Base-by-base conservation (phyloP, 2,888 invertebrate genomes). In the Sylvicola fuscatus region DNA sequence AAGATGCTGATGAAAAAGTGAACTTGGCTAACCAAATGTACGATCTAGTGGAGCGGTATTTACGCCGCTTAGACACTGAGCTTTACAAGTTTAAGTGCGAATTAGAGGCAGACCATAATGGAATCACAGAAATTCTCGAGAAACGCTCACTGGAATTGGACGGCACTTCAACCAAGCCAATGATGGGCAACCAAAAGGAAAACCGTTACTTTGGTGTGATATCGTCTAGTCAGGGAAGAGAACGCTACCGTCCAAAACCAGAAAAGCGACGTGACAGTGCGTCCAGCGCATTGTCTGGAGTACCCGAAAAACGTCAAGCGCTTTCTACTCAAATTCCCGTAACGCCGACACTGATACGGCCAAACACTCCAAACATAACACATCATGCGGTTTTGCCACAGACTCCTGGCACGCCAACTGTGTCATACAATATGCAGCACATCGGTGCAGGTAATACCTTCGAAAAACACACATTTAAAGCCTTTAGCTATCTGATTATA, bases 31-130 rank as follows among this genome's bases (percentile, higher is more conserved):
- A 80, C 56, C 84, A 87, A 58, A 84, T 93, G 70, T 83, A 89
- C 56, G 93, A 95, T 50, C 64, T 93, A 48, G 90, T 95, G 37
- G 89, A 92, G 51, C 72, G 90, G 51, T 93, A 95, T 62, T 66
- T 90, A 48, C 66, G 90, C 40, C 72, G 86, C 54, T 63, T 98
- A 36, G 71, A 78, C 46, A 73, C 73, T 13, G 98, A 98, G 55
- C 61, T 95, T 35, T 82, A 87, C 46, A 97, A 98, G 57, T 98
- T 98, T 58, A 97, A 97, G 61, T 87, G 93, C 70, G 98, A 98
- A 61, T 60, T 98, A 39, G 98, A 98, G 60, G 97, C 97, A 2
- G 98, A 98, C 58, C 90, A 95, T 64, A 87, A 93, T 47, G 97
- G 97, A 3, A 92, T 95, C 37, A 97, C 97, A 1, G 95, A 95